Evolutionary conservation across 2,888 invertebrate genomes (phyloP), one percentile per base, ranked within the genome.

Genomic region (Phortica magna): DNA sequence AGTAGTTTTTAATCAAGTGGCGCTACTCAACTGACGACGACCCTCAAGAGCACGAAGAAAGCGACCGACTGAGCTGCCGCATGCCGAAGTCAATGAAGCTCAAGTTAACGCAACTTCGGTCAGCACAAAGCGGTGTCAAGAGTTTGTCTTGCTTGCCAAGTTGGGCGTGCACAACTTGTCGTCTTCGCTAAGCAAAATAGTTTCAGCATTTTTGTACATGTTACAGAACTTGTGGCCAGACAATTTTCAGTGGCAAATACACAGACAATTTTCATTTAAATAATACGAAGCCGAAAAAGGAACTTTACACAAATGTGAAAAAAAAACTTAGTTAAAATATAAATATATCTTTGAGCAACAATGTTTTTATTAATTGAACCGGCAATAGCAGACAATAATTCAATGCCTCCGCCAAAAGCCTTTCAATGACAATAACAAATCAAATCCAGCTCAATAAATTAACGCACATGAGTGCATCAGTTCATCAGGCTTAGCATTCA

Each of bases 401-500:
- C 9, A 48, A 48, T 48, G 48, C 9, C 48, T 12, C 3, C 3
- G 48, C 14, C 10, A 48, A 48, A 48, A 5, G 9, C 48, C 61
- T 19, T 61, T 61, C 10, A 55, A n/a, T 22, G 31, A 22, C 61
- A 61, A 61, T 22, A 17, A 22, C 61, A 17, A 61, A 61, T 61
- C 61, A 61, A 61, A 61, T 61, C 19, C 22, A 22, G 68, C 43
- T 68, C 48, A 68, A 68, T 43, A 67, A 68, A 68, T 43, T 43
- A 43, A n/a, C 10, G 10, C 68, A 48, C 68, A 65, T 19, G 14
- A 31, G 65, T 41, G 61, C n/a, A 61, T n/a, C 10, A 61, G 19
- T 7, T 61, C 61, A 48, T 61, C 61, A 48, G 31, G 14, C 55
- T 71, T 55, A 70, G 70, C 14, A 82, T 88, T 88, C 84, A 88